phyloP scores from a whole-genome alignment of 1,140 invertebrate genomes.

The Pseudomyrmex sp. region DNA sequence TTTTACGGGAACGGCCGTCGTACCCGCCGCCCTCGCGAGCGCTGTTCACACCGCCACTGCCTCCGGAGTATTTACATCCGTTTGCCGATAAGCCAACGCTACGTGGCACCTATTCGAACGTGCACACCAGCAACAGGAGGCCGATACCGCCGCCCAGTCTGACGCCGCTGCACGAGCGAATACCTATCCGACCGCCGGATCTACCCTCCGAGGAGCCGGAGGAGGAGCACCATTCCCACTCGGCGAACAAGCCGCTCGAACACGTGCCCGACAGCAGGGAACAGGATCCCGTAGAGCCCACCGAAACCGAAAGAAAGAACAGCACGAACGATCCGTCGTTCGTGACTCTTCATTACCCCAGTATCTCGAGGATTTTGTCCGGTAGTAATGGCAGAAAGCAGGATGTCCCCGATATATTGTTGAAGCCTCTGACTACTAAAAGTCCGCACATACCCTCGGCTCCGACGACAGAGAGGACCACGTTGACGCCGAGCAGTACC shows the following conservation, averaged over 20 bases:
- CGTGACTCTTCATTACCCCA: constrained; percentile 88
- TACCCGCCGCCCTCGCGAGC: constrained; percentile 92
- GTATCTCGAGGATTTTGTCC: constrained; percentile 92
- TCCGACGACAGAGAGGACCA: constrained; percentile 74
- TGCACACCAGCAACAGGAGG: constrained; percentile 87
- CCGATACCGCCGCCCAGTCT: constrained; percentile 91
- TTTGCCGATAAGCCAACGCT: constrained; percentile 94
- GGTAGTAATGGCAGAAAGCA: constrained; percentile 93
- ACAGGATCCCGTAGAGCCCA: constrained; percentile 75
- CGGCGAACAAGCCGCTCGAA: constrained; percentile 90
- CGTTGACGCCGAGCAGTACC: constrained; percentile 38
- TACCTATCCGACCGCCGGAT: constrained; percentile 90
- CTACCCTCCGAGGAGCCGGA: constrained; percentile 83
- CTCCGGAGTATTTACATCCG: constrained; percentile 91
- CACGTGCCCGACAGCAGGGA: constrained; percentile 77
- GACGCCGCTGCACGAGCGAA: constrained; percentile 91
- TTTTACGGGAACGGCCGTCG: constrained; percentile 88
- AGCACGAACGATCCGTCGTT: constrained; percentile 86
- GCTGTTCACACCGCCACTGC: constrained; percentile 92
- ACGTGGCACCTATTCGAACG: constrained; percentile 88
- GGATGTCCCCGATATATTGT: constrained; percentile 90
- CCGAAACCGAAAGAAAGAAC: constrained; percentile 75
- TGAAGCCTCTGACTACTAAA: constrained; percentile 89
- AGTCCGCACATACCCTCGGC: constrained; percentile 77
- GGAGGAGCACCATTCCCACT: constrained; percentile 76